Conservation (phyloP, 1,140 invertebrate species). For the Pseudachorutes palmiensis region DNA sequence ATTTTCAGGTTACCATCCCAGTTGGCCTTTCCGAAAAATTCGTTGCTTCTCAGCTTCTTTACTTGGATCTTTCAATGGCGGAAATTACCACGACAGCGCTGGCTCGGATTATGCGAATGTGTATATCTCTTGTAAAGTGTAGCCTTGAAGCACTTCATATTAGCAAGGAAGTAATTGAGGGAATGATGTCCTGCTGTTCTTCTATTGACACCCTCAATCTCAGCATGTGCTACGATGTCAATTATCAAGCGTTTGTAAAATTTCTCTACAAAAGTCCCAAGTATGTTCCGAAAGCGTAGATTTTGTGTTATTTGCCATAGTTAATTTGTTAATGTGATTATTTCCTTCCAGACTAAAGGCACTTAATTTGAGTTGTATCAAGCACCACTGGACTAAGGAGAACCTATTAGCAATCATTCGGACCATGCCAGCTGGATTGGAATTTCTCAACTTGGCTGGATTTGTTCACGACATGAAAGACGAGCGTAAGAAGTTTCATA, state of each 20-base stretch:
- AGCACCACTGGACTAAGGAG: conserved; percentile 1
- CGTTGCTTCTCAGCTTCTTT: conserved; percentile 8
- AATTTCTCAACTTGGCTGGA: background rate
- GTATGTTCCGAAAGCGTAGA: background rate
- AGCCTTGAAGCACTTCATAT: conserved; percentile 28
- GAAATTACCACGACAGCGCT: conserved; percentile 7
- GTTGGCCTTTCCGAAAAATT: conserved; percentile 13
- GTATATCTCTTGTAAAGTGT: conserved; percentile 24
- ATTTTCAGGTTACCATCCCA: conserved; percentile 17
- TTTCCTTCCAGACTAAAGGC: conserved; percentile 23
- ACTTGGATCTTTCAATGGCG: conserved; percentile 22
- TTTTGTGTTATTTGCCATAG: background rate
- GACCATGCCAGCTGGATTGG: background rate
- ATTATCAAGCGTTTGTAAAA: conserved; percentile 5
- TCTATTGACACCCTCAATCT: conserved; percentile 29
- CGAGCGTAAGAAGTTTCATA: background rate
- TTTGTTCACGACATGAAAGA: background rate
- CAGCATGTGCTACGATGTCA: conserved; percentile 29
- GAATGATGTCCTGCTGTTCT: conserved; percentile 22
- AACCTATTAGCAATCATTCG: background rate
- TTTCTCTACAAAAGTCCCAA: conserved; percentile 6
- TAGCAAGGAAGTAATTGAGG: conserved; percentile 8
- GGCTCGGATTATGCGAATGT: conserved; percentile 15
- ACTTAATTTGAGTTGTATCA: conserved; percentile 15
- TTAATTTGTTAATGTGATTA: background rate